Base-by-base conservation (phyloP, 2,888 invertebrate species). In the Herminia tarsipennalis region DNA sequence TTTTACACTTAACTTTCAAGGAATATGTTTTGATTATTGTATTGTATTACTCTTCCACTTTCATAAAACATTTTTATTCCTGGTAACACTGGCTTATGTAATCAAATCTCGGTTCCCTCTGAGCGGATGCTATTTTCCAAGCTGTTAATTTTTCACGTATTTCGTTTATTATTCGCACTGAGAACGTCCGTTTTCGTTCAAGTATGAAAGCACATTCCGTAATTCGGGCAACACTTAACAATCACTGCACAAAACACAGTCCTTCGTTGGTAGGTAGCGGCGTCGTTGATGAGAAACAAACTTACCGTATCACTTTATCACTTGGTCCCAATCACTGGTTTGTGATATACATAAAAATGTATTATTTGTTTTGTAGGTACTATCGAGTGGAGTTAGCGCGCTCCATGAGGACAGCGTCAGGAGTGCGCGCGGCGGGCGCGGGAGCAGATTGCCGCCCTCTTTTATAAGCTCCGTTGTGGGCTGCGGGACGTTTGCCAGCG, bases 231-330 rank as follows among this genome's bases (percentile, higher is more conserved):
- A 80, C 90, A 89, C 90, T 88, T 79, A 80, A 80, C 75, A 79
- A 73, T 81, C 86, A 86, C 88, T 77, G 70, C 88, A 88, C 88
- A 83, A 65, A 71, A 80, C 88, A 89, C 88, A 86, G 78, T 86
- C 82, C 85, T 71, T 61, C 69, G 66, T 70, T 67, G 79, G 73
- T 70, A 75, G 79, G 73, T 70, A 75, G 69, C 87, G 86, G 87
- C 70, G 64, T 70, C 81, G 80, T 83, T 50, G 59, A 40, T 43
- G 51, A 35, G 56, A 75, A 76, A 81, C 71, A 51, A 79, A 87
- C 90, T 91, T 91, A 91, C 90, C 90, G 89, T 89, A 78, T 87
- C 90, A 91, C 90, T 89, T 77, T 77, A 81, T 84, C 87, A 90
- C 90, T 91, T 89, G 88, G 88, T 90, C 88, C 89, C 88, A 76